Evolutionary conservation across 1,140 invertebrate species (phyloP), one percentile per base, ranked within the genome.

Genomic region (Leptoteleia sp.): DNA sequence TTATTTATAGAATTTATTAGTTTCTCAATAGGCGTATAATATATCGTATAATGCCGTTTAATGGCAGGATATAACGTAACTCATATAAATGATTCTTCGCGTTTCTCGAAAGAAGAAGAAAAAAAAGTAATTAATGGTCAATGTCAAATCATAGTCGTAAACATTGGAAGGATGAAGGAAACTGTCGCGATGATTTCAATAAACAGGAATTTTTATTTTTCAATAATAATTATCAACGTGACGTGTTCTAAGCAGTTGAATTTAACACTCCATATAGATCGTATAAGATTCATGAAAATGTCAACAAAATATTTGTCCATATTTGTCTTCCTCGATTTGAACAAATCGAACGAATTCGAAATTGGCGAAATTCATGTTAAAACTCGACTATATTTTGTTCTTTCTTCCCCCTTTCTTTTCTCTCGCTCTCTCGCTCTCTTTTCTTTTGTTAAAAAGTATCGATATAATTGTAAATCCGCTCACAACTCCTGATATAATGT

Each of bases 221-320:
- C 64, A 79, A 73, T 79, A 79, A 79, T 73, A 79, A 79, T 79
- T 73, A 70, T 79, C 76, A 79, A 75, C 70, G 76, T 79, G 68
- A 79, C 37, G 76, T 79, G 76, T 79, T 78, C 76, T 79, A 79
- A 73, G 76, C 76, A 79, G 68, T 71, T 79, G 76, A 73, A 70
- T 79, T 79, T 73, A 79, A 73, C 76, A 79, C 64, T 79, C 70
- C 76, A 79, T 79, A 75, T 75, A 79, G 77, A 79, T 71, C 65
- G 52, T 79, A 79, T 75, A 79, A 79, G 64, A 79, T 75, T 75
- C 70, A 79, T 70, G 64, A 79, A 75, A 75, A 79, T 79, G 2
- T 79, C 71, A 70, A 79, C 77, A 79, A 79, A 70, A 79, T 79
- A 79, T 70, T 54, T 75, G 38, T 68, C 77, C 65, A 79, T 67